phyloP scores from a whole-genome alignment of 2,888 invertebrate genomes.

The Tachina lurida region DNA sequence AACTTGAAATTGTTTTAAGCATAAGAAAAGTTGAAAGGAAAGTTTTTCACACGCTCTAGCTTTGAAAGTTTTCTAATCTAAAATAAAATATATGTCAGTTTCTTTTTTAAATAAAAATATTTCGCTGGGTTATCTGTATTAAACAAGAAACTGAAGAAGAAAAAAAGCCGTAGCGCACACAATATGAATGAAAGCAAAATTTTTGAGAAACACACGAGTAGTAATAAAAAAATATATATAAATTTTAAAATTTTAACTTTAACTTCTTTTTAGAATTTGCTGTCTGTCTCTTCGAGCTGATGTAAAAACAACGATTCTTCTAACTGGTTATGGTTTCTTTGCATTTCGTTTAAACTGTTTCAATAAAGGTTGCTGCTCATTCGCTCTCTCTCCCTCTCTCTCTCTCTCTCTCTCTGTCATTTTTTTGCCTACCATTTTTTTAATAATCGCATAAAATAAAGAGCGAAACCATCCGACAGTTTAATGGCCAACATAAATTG shows the following conservation, averaged over 20 bases:
- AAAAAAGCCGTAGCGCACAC: slow-evolving; percentile 19
- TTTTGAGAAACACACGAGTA: slow-evolving; percentile 23
- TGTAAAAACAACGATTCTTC: slow-evolving; percentile 9
- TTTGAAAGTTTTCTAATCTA: no score
- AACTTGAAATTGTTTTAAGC: no score
- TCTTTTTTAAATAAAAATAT: neutral
- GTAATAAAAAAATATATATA: slow-evolving; percentile 26
- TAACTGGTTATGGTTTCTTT: slow-evolving; percentile 36
- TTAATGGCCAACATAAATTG: slow-evolving; percentile 79
- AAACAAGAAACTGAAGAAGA: neutral
- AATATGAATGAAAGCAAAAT: slow-evolving; percentile 29
- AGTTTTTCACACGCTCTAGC: no score
- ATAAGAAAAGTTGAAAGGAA: no score
- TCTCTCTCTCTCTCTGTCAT: no score
- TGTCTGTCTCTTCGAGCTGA: slow-evolving; percentile 2
- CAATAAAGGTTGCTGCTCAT: neutral
- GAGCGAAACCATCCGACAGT: slow-evolving; percentile 76
- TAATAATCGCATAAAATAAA: slow-evolving; percentile 76
- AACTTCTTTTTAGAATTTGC: slow-evolving; percentile 35
- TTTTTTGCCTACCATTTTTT: slow-evolving; percentile 67
- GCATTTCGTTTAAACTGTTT: slow-evolving; percentile 42
- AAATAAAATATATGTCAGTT: neutral
- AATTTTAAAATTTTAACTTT: slow-evolving; percentile 46
- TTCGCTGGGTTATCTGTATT: slow-evolving; percentile 15
- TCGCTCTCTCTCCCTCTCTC: neutral